Base-by-base conservation (phyloP, 2,113 vertebrate species). In the Chloropsis cyanopogon region DNA sequence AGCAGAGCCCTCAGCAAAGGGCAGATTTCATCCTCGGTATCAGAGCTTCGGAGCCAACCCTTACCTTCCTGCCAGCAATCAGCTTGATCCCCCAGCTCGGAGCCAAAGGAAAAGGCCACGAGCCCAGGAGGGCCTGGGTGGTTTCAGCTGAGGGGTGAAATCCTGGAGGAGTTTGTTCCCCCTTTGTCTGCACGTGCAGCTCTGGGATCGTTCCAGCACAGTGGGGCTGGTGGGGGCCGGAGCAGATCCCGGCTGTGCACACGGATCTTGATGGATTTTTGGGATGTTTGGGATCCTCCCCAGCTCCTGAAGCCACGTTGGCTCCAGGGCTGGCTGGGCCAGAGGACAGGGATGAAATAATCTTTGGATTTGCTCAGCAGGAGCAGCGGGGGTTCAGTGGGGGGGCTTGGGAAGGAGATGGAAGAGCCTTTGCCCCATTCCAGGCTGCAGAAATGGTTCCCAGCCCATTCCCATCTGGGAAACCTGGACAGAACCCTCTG, bases 41-140 rank as follows among this genome's bases (percentile, higher is more conserved):
- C 86, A 7, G 69, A 66, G 53, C 89, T 68, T 28, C 2, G 41
- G 59, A 81, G 77, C 89, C 86, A 66, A 46, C 83, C 79, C 93
- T 92, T 37, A 72, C 92, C 95, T 92, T 95, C 88, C 72, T 75
- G 94, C 53, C 92, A 95, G 86, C 49, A 78, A 49, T 75, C 80
- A 88, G 86, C 88, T 71, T 20, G 39, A 54, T 50, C 72, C 39
- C 56, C 2, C 13, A 72, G 5, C 47, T 22, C 24, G 11, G 57
- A 81, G 79, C 90, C 64, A 60, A 77, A 88, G 75, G 70, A 12
- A 50, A 82, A 82, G 90, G 69, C 90, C 92, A 56, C 2, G 5
- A 90, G 80, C 61, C 42, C 87, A 64, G 78, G 65, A 94, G 65
- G 82, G 73, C n/a, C 33, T 21, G 69, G 63, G 33, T 6, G 28